Evolutionary conservation across 1,140 invertebrate species (phyloP).

Genomic region (Achatina immaculata): DNA sequence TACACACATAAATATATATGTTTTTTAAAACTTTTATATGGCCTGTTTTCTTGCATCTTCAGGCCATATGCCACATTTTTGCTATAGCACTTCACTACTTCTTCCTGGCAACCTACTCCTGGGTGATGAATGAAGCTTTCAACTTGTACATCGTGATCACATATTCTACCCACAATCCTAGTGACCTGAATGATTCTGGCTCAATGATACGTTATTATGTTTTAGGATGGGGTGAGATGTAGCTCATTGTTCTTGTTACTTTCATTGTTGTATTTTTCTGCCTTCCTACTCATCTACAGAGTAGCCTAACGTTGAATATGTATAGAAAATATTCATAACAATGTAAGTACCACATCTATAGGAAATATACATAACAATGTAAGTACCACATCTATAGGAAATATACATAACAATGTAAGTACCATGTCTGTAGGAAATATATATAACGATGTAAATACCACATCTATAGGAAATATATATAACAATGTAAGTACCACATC

Average conservation of each 20-base stretch:
- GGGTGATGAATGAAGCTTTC: slow-evolving; percentile 74
- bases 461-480: too few relatives aligned
- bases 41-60: slow-evolving; percentile 29
- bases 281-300: slow-evolving; percentile 1
- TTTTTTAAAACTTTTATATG: too few relatives aligned
- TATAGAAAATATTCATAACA: too few relatives aligned
- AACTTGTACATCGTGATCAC: slow-evolving; percentile 72
- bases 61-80: slow-evolving; percentile 69
- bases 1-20: too few relatives aligned
- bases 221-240: slow-evolving; percentile 69
- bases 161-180: slow-evolving; percentile 68
- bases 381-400: too few relatives aligned
- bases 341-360: too few relatives aligned
- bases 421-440: too few relatives aligned
- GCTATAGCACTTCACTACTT: slow-evolving; percentile 72
- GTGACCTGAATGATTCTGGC: slow-evolving; percentile 63
- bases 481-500: too few relatives aligned
- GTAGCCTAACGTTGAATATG: too few relatives aligned
- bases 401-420: too few relatives aligned
- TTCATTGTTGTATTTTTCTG: slow-evolving; percentile 14
- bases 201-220: slow-evolving; percentile 68
- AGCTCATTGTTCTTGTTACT: neutral
- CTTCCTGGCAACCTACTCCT: slow-evolving; percentile 73
- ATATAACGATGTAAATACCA: too few relatives aligned
- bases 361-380: too few relatives aligned